Base-by-base conservation (phyloP, 2,888 invertebrate species). In the Drosophila greeni region DNA sequence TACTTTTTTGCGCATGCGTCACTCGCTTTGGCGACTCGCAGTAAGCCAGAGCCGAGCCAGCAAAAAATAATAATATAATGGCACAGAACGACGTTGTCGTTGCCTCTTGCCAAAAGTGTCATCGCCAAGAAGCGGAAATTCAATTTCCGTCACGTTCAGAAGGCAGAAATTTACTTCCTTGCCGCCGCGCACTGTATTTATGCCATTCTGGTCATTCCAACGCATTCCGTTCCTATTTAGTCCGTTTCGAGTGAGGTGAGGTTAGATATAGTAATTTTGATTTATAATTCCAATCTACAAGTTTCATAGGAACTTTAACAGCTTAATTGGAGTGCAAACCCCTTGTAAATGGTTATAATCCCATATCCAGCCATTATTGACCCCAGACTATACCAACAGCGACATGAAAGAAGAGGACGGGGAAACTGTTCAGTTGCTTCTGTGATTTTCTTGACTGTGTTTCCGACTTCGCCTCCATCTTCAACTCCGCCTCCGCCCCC, bases 111-210 rank as follows among this genome's bases (percentile, higher is more conserved):
- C 67, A 76, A 71, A 82, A 84, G 84, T 84, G 84, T 59, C 68
- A 67, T 68, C 52, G 52, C 42, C 47, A 49, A 49, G 69, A 67
- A 67, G 78, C 82, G 80, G 84, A 80, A 80, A 82, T 80, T 84
- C 70, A 84, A 80, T 80, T 80, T 80, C 84, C 80, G 80, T 76
- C 82, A 79, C 84, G 79, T 74, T 69, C 71, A 57, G 71, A 71
- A 71, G 75, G 81, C 67, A 66, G 45, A 66, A 66, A 42, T 48
- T 58, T 9, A 57, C 58, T 66, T 66, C 68, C 66, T 48, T 48
- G 52, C 36, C 33, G 12, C 7, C 14, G 23, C 4, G 14, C 56
- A 20, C 14, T 29, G n/a, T 12, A 26, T 40, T 34, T 40, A 20
- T 40, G 33, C 5, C 7, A 23, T 49, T 56, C 18, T 16, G 11